phyloP scores from a whole-genome alignment of 2,888 invertebrate genomes.

The Hirtodrosophila histrioides region DNA sequence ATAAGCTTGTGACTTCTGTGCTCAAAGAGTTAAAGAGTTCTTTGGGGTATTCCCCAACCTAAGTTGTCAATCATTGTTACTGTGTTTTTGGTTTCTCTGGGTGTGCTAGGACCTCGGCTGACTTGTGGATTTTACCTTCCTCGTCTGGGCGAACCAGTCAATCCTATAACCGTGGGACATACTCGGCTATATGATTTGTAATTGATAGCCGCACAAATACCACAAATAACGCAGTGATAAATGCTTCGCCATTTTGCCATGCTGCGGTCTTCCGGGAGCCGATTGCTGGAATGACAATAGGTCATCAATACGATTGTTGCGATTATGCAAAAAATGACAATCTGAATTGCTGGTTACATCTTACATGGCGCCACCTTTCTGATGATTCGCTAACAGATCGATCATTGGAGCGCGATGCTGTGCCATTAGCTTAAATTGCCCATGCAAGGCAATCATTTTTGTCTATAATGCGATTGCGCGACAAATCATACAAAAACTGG shows the following conservation, averaged over 20 bases:
- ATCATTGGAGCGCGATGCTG: constrained; percentile 29
- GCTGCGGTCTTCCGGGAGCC: constrained; percentile 63
- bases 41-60: no score
- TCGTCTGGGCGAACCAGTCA: constrained; percentile 13
- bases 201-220: constrained; percentile 48
- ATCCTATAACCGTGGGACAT: constrained; percentile 62
- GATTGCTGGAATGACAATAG: constrained; percentile 32
- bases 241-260: constrained; percentile 15
- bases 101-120: constrained; percentile 14
- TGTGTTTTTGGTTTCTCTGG: no score
- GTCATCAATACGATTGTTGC: constrained; percentile 29
- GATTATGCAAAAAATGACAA: constrained; percentile 51
- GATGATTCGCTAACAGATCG: constrained; percentile 48
- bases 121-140: constrained; percentile 10
- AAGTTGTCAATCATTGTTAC: no score
- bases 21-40: no score
- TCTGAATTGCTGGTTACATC: constrained; percentile 45
- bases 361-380: constrained; percentile 45
- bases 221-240: constrained; percentile 39
- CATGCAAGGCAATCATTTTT: constrained; percentile 66
- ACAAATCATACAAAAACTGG: constrained; percentile 57
- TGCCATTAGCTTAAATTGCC: constrained; percentile 24
- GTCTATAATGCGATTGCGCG: constrained; percentile 76
- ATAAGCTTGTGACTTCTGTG: no score
- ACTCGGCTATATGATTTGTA: constrained; percentile 29